Evolutionary conservation across 2,113 vertebrate species (phyloP), one percentile per base, ranked within the genome.

Genomic region (Tragelaphus buxtoni): DNA sequence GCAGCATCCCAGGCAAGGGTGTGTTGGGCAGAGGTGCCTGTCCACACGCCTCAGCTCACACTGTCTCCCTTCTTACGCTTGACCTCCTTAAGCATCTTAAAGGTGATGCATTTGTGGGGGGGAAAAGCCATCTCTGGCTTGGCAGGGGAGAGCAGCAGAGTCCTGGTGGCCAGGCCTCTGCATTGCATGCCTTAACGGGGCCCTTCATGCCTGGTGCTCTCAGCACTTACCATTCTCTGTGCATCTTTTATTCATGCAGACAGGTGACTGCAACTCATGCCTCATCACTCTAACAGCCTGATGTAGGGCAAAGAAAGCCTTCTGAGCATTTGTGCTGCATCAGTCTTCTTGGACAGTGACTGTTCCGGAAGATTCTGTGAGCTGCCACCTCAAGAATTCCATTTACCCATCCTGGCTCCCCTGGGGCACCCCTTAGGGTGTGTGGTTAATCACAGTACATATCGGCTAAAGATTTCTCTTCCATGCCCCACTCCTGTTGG

Each of bases 351-450:
- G 3, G 51, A 87, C 80, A 92, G 69, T 61, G 39, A 58, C 76
- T 39, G 0, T 18, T 88, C 89, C 16, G 3, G 92, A 90, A 97
- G 76, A 84, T 81, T 96, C 90, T 35, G 45, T 47, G 69, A 88
- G 90, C 35, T 45, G 32, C 65, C 85, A 81, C 69, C 22, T 61
- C 83, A 55, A 28, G 35, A 47, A 96, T 61, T 94, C 96, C 56
- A 42, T 49, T 5, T 81, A 42, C 32, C 89, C 74, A 45, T 22
- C 53, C 45, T 16, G 7, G 74, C 86, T 83, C 77, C 85, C 92
- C 81, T 1, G 35, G 51, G 63, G 65, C 3, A 2, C 28, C 42
- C 39, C 16, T 1, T 0, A 13, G 30, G 1, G 4, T 22, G 2
- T 5, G 35, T 16, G 88, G 53, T 95, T 82, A 77, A 84, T 72